Evolutionary conservation across 2,113 vertebrate genomes (phyloP).

Genomic region (Petrocephalus zakoni): DNA sequence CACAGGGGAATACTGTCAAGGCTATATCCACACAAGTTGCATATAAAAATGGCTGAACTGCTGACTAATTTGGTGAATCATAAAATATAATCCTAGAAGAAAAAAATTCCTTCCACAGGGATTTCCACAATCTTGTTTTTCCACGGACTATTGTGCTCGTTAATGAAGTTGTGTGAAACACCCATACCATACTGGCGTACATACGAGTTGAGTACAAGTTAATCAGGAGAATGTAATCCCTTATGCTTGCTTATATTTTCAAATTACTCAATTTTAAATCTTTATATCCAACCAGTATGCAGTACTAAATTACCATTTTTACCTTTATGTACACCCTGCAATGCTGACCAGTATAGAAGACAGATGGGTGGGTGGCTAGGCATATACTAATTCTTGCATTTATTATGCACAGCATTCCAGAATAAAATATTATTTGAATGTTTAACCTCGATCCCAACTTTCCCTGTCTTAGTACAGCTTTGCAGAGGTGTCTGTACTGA

Average conservation of each 20-base stretch:
- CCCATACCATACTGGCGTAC: background rate
- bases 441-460: background rate
- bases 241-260: background rate
- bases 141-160: background rate
- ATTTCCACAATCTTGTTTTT: background rate
- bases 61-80: constrained; percentile 4
- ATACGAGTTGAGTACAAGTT: background rate
- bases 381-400: background rate
- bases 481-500: background rate
- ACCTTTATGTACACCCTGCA: background rate
- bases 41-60: background rate
- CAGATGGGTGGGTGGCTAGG: background rate
- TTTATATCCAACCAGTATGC: background rate
- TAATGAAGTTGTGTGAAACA: background rate
- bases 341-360: background rate
- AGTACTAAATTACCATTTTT: background rate
- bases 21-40: background rate
- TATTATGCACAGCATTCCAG: background rate
- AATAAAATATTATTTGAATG: background rate
- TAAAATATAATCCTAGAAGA: background rate
- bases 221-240: background rate
- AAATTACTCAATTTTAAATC: background rate
- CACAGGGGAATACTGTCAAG: background rate
- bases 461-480: background rate
- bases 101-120: background rate